phyloP scores from a whole-genome alignment of 2,113 vertebrate genomes.

The Eretmochelys imbricata region DNA sequence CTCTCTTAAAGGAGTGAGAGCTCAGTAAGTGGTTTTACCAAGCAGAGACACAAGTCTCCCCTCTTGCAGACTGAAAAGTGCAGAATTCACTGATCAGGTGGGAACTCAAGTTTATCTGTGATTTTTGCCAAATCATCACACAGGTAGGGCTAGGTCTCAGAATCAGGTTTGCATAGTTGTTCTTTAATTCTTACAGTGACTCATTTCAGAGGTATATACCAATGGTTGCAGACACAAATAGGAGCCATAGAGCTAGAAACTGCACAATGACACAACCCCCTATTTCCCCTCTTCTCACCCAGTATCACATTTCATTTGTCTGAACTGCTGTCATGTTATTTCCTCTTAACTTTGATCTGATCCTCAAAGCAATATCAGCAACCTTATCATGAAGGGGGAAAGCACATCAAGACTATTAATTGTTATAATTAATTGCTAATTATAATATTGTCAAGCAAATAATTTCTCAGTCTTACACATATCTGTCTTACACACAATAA shows the following conservation, averaged over 20 bases:
- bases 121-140: neutral
- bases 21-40: rapidly evolving
- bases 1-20: neutral
- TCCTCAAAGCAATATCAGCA: neutral
- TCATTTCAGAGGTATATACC: rapidly evolving
- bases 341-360: neutral
- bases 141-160: neutral
- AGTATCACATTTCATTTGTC: neutral
- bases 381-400: neutral
- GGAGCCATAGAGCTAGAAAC: neutral
- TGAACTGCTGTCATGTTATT: neutral
- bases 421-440: neutral
- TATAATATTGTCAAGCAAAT: neutral
- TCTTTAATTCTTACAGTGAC: neutral
- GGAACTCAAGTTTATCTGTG: rapidly evolving
- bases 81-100: neutral
- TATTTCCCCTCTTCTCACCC: neutral
- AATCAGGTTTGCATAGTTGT: neutral
- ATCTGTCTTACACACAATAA: neutral
- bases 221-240: neutral
- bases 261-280: rapidly evolving
- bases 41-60: neutral
- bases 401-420: neutral
- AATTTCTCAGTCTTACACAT: neutral
- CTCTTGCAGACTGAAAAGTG: neutral